Conservation (phyloP, 2,113 vertebrate genomes). For the Xerus inauris region DNA sequence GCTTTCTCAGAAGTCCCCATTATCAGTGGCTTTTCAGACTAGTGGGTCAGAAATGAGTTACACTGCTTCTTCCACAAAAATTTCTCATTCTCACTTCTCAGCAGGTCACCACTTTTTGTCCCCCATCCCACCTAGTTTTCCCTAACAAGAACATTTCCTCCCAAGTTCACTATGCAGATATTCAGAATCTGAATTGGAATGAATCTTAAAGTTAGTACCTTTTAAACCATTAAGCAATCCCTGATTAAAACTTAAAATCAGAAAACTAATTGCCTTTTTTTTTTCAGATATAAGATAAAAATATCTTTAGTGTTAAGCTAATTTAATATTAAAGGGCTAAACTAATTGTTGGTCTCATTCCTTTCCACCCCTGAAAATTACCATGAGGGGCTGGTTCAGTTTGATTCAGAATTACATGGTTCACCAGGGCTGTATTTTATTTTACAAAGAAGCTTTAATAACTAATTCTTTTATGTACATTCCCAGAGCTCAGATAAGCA, state of each 20-base stretch:
- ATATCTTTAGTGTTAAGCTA: not conserved
- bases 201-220: not conserved
- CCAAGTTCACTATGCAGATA: not conserved
- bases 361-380: slow-evolving; percentile 16
- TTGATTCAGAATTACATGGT: not conserved
- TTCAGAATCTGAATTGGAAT: not conserved
- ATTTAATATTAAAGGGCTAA: slow-evolving; percentile 20
- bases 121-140: not conserved
- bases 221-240: not conserved
- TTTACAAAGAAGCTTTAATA: slow-evolving; percentile 11
- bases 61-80: not conserved
- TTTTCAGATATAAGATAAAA: slow-evolving; percentile 4
- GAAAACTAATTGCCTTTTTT: not conserved
- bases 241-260: slow-evolving; percentile 45
- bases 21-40: slow-evolving; percentile 14
- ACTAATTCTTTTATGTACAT: not conserved
- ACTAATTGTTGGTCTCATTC: slow-evolving; percentile 3
- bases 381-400: not conserved
- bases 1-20: not conserved
- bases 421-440: not conserved
- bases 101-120: not conserved
- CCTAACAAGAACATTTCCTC: not conserved
- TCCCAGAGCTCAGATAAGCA: slow-evolving; percentile 45
- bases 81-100: not conserved
- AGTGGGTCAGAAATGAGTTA: not conserved